phyloP scores from a whole-genome alignment of 2,797 vertebrate genomes.

The Mormyrus hasselquistii region DNA sequence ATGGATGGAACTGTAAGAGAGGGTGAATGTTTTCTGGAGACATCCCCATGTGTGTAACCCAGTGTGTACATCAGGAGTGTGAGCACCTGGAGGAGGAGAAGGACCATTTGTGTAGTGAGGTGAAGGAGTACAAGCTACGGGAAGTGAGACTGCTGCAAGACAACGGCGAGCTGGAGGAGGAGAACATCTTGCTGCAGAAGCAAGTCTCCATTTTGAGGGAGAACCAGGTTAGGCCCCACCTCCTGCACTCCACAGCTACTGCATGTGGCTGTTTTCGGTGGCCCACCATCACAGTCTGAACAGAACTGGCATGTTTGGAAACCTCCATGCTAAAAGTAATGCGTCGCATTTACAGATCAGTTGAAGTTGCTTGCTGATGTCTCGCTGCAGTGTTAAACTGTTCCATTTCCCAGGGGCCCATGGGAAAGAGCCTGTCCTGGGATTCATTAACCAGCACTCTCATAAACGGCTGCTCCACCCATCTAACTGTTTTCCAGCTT shows the following conservation, averaged over 20 bases:
- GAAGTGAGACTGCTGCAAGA: conserved; percentile 73
- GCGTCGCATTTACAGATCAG: neutral
- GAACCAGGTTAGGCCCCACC: conserved; percentile 62
- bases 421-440: neutral
- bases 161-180: conserved; percentile 73
- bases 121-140: conserved; percentile 72
- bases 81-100: conserved; percentile 69
- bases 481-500: neutral
- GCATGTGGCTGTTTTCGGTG: neutral
- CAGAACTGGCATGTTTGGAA: neutral
- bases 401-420: neutral
- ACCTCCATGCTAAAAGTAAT: neutral
- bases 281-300: neutral
- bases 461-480: neutral
- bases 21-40: neutral
- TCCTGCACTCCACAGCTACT: neutral
- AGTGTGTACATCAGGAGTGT: conserved; percentile 54
- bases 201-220: conserved; percentile 75
- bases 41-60: neutral
- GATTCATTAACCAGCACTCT: neutral
- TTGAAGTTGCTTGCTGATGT: neutral
- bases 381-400: neutral
- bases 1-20: neutral
- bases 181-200: conserved; percentile 77
- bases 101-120: conserved; percentile 62